phyloP scores from a whole-genome alignment of 2,797 vertebrate genomes.

The Amazonetta brasiliensis region DNA sequence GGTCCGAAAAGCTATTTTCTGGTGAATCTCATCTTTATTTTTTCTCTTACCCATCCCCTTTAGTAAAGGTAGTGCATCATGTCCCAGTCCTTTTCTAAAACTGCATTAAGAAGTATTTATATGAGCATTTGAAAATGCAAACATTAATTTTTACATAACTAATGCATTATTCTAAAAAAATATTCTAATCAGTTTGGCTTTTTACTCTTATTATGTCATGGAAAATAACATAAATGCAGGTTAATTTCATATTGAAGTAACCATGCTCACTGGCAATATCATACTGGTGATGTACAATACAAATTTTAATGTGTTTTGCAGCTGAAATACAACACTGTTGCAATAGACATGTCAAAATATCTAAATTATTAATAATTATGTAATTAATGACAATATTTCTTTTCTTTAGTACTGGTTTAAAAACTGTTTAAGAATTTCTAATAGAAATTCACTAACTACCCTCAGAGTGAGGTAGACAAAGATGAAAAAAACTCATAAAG shows the following conservation, averaged over 20 bases:
- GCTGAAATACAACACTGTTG: background rate
- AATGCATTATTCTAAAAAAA: background rate
- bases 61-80: background rate
- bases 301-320: background rate
- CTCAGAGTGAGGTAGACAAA: background rate
- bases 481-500: background rate
- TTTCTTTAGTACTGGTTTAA: background rate
- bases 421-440: background rate
- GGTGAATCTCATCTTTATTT: slow-evolving; percentile 42
- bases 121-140: background rate
- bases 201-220: background rate
- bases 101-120: background rate
- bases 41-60: background rate
- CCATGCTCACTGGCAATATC: fast-evolving
- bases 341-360: background rate
- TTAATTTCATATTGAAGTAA: background rate
- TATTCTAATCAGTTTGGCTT: background rate
- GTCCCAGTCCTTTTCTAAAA: background rate
- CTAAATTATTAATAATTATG: background rate
- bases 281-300: background rate
- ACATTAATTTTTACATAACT: background rate
- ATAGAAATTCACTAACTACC: background rate
- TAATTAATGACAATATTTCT: background rate
- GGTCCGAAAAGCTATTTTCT: slow-evolving; percentile 44
- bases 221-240: background rate